Percentiles rank a stretch among this genome's conserved stretches.
phyloP scores from a whole-genome alignment of 1,140 invertebrate genomes.

The Drosophila pandora region DNA sequence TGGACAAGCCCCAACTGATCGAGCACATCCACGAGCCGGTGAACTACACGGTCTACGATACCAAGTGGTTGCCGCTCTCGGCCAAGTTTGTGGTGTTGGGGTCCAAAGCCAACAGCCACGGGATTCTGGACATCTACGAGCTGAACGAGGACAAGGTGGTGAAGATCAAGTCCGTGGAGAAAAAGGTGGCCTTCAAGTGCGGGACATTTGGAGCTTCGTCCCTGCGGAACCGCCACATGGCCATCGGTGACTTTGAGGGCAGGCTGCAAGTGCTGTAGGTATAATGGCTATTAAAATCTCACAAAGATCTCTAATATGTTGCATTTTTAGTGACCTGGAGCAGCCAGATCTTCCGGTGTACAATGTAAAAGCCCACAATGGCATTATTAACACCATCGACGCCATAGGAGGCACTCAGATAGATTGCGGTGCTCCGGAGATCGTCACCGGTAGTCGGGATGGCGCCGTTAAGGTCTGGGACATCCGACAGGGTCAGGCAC shows the following conservation, averaged over 20 bases:
- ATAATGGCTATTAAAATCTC: neutral
- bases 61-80: slow-evolving; percentile 97
- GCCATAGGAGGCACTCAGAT: slow-evolving; percentile 93
- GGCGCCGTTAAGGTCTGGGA: slow-evolving; percentile 98
- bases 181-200: slow-evolving; percentile 94
- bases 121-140: slow-evolving; percentile 95
- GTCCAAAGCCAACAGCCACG: slow-evolving; percentile 92
- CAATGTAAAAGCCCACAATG: slow-evolving; percentile 92
- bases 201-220: slow-evolving; percentile 95
- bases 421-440: slow-evolving; percentile 96
- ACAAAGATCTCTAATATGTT: neutral
- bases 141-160: slow-evolving; percentile 89
- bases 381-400: slow-evolving; percentile 97
- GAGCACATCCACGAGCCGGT: slow-evolving; percentile 93
- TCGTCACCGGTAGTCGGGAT: slow-evolving; percentile 96
- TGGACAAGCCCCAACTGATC: slow-evolving; percentile 95
- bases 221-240: slow-evolving; percentile 90
- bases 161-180: slow-evolving; percentile 90
- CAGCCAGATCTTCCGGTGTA: slow-evolving; percentile 89
- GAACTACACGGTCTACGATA: slow-evolving; percentile 94
- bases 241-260: slow-evolving; percentile 96
- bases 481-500: slow-evolving; percentile 92
- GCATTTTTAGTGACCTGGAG: slow-evolving; percentile 91
- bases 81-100: slow-evolving; percentile 96
- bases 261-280: slow-evolving; percentile 91